phyloP scores from a whole-genome alignment of 2,888 invertebrate genomes.

The Smittia sp. region DNA sequence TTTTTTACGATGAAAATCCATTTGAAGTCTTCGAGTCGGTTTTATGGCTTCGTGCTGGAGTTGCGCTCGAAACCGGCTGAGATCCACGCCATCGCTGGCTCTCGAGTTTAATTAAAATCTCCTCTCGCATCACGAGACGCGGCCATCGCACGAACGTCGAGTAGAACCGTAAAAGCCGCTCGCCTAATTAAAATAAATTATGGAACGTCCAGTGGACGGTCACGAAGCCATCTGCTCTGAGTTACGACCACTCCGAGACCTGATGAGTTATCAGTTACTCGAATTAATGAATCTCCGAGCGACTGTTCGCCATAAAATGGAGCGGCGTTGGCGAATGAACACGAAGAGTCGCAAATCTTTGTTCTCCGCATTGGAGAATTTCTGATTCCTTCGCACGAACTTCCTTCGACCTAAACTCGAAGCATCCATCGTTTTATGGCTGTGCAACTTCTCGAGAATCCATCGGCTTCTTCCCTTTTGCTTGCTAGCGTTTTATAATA shows the following conservation, averaged over 20 bases:
- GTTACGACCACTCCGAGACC: background rate
- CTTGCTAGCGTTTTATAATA: background rate
- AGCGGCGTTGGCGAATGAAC: too few species aligned
- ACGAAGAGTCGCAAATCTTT: too few species aligned
- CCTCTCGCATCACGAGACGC: background rate
- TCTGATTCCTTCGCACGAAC: too few species aligned
- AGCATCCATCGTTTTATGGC: background rate
- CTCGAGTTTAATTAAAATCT: background rate
- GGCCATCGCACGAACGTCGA: background rate
- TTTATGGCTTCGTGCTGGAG: background rate
- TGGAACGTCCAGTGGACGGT: background rate
- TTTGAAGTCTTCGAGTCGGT: slow-evolving; percentile 14
- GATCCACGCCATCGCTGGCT: slow-evolving; percentile 8
- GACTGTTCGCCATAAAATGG: background rate
- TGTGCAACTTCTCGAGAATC: background rate
- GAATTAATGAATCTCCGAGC: background rate
- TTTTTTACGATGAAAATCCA: slow-evolving; percentile 34
- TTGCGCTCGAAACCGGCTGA: background rate
- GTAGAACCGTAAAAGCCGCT: background rate
- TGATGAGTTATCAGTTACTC: background rate
- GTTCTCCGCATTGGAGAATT: too few species aligned
- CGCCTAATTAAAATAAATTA: background rate
- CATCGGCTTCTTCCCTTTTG: background rate
- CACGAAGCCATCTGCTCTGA: background rate
- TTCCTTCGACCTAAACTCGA: too few species aligned